Base-by-base conservation (phyloP, 2,797 vertebrate species). In the Syngnathus rostellatus region DNA sequence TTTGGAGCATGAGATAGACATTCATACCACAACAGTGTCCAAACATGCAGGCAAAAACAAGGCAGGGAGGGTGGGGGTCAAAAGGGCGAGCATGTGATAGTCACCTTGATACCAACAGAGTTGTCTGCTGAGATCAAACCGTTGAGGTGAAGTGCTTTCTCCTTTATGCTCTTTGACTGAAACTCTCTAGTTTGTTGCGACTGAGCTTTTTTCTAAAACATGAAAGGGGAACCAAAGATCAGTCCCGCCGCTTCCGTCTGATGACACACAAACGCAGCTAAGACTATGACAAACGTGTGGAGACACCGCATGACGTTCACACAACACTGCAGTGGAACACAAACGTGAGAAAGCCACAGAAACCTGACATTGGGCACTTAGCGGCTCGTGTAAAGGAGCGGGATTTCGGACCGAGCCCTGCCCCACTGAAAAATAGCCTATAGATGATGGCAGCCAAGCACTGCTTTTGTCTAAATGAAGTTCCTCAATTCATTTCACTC, bases 91-190 rank as follows among this genome's bases (percentile, higher is more conserved):
- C 69, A 54, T 6, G 21, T 70, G 65, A 77, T 75, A 83, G 72
- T 91, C 93, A 98, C 97, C 96, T 98, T 90, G 0, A 90, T 87
- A 2, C 31, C 73, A 71, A 92, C 83, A 71, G 91, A 85, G 80
- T 74, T 48, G 59, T 89, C 86, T 80, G 85, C 92, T 68, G 88
- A 87, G 87, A 98, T 94, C 91, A 98, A 82, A 64, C 92, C 91
- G 8, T 91, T 93, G 65, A 99, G 92, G 81, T 99, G 95, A 77
- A 93, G 88, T 0, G 92, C 96, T 76, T 97, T 98, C 80, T 98
- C 96, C 88, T 96, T 98, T 85, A 99, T 93, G 83, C 93, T 98
- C 92, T 98, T 99, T 92, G 91, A 89, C 77, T 94, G 94, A 91
- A 99, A 99, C 76, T 96, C 96, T 89, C 96, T 94, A 89, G 93